Evolutionary conservation across 2,113 vertebrate genomes (phyloP), one percentile per base, ranked within the genome.

Genomic region (Columba livia): DNA sequence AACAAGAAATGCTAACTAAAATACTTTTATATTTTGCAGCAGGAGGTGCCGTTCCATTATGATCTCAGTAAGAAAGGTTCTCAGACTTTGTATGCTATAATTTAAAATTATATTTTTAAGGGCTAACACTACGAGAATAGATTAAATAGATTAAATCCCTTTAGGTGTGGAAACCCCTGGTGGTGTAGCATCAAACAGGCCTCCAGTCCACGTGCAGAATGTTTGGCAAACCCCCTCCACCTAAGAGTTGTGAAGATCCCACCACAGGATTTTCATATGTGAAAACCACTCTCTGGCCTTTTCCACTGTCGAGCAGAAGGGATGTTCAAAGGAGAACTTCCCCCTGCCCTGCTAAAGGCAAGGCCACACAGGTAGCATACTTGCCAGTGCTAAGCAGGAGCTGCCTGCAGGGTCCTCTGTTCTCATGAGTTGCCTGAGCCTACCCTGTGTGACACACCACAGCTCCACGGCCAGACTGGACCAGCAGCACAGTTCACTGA

Each of bases 321-420:
- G 47, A 10, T 16, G 17, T 15, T 73, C 38, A 4, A 38, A 13
- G 10, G 9, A n/a, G 57, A 28, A n/a, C 26, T 5, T 44, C 16
- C 10, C 32, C 38, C 23, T 62, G 48, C n/a, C 6, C 15, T 31
- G 16, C 10, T 9, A 57, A 44, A 23, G 38, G 23, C 38, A 32
- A 47, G 48, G 31, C 36, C 31, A 10, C 0, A 2, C 15, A 16
- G 44, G 25, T 4, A 10, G 11, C 17, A 11, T 2, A 32, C 11
- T 42, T 13, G 2, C 42, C 1, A 14, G 67, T 11, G 10, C 3
- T 0, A 6, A 12, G 10, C 0, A 16, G 56, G 36, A 12, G 44
- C 54, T 31, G 42, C 61, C 44, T 34, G 28, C 51, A 21, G 50
- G 60, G 32, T 58, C 32, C 51, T 24, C 18, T 5, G 28, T 19